Conservation (phyloP, 1,140 invertebrate species). For the Musca domestica region DNA sequence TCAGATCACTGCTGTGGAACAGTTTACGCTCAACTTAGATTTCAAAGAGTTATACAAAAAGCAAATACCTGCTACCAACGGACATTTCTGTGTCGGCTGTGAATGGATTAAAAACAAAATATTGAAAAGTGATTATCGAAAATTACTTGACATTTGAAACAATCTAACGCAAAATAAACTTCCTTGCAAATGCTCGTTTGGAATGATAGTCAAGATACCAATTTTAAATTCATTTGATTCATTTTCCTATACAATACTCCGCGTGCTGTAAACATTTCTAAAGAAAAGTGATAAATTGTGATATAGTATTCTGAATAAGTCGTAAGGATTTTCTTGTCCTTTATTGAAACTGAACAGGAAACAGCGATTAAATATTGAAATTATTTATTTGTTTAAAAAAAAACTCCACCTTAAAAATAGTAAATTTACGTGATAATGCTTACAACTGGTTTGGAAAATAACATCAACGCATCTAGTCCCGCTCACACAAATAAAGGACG, state of each 20-base stretch:
- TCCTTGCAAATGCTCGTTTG: slow-evolving; percentile 41
- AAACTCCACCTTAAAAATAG: too few relatives aligned
- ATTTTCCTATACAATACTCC: not conserved
- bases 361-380: too few relatives aligned
- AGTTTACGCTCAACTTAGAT: slow-evolving; percentile 11
- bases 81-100: not conserved
- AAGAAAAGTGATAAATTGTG: not conserved
- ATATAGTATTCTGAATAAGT: not conserved
- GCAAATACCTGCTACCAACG: not conserved
- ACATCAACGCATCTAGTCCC: not conserved
- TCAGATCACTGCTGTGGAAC: not conserved
- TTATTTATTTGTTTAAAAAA: not conserved
- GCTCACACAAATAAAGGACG: slow-evolving; percentile 28
- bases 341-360: too few relatives aligned
- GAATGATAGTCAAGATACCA: slow-evolving; percentile 51
- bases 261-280: not conserved
- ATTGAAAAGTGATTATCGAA: not conserved
- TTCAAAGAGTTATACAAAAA: slow-evolving; percentile 2
- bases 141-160: not conserved
- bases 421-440: slow-evolving; percentile 28
- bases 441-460: slow-evolving; percentile 17
- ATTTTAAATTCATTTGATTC: slow-evolving; percentile 47
- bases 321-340: too few relatives aligned
- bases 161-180: not conserved
- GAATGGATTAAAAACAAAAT: not conserved